These are phyloP conservation scores for Ondatra zibethicus DNA, from an alignment of 2,113 vertebrate genomes.

Conservation along the genomic window DNA sequence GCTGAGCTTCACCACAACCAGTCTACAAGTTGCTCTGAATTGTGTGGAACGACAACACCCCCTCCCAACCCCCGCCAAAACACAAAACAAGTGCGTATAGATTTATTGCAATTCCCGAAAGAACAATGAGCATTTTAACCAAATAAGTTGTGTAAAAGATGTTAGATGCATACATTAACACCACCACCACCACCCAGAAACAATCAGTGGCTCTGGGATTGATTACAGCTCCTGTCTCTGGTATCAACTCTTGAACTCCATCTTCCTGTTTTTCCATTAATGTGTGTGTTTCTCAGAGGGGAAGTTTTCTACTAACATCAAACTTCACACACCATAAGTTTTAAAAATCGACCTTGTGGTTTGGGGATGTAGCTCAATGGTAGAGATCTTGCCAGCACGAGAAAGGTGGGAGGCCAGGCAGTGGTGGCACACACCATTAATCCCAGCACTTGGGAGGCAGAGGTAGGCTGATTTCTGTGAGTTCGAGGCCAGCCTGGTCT, in stretches of 20 bases:
- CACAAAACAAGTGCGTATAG: not conserved
- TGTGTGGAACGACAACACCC: no score
- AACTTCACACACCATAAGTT: not conserved
- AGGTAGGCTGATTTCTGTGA: no score
- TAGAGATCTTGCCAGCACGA: not conserved
- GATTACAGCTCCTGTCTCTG: not conserved
- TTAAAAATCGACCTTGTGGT: not conserved
- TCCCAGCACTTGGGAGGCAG: no score
- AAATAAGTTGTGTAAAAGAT: not conserved
- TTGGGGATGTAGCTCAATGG: not conserved
- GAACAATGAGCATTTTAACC: not conserved
- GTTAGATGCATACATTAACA: not conserved
- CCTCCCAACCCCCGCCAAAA: not conserved
- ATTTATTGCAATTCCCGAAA: not conserved
- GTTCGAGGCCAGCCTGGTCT: no score
- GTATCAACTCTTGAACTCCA: not conserved
- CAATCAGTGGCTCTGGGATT: constrained; percentile 4
- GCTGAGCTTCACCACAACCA: not conserved
- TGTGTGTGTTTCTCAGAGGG: not conserved
- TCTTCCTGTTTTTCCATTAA: not conserved
- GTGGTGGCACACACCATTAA: no score
- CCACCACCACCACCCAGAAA: not conserved
- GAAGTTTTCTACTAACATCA: not conserved
- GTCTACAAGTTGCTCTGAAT: not conserved
- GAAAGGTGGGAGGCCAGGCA: no score